Conservation (phyloP, 2,113 vertebrate species). For the Urocitellus parryii region DNA sequence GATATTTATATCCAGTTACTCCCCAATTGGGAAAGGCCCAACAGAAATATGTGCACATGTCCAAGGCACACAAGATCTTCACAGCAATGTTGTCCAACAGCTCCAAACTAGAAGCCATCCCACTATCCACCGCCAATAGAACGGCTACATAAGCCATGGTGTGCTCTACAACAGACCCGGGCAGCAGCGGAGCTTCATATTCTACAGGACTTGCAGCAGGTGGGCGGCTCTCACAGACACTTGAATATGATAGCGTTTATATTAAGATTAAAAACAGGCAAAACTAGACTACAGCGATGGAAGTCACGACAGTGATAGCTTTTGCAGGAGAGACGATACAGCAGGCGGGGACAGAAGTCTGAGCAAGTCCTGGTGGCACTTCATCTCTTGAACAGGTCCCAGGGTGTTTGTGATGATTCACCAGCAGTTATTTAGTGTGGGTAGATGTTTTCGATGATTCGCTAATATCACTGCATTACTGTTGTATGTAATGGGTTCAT, state of each 20-base stretch:
- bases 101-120: background rate
- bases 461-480: too few relatives aligned
- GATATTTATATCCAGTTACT: background rate
- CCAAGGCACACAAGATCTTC: background rate
- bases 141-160: too few relatives aligned
- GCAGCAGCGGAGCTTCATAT: accelerated
- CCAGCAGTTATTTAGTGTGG: background rate
- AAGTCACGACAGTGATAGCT: too few relatives aligned
- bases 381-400: background rate
- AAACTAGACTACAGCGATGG: background rate
- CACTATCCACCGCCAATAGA: background rate
- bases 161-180: too few relatives aligned
- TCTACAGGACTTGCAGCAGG: background rate
- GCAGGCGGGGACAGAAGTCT: background rate
- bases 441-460: too few relatives aligned
- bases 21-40: background rate
- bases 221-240: background rate
- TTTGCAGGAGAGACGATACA: background rate
- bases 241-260: background rate
- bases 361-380: background rate
- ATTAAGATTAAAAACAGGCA: background rate
- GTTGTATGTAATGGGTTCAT: too few relatives aligned
- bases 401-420: background rate
- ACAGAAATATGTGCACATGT: background rate
- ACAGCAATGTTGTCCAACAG: background rate